Percentiles rank a stretch among this genome's conserved stretches.
These are phyloP conservation scores for Cotesia congregata DNA, from an alignment of 2,888 invertebrate species.

Conservation along the genomic window DNA sequence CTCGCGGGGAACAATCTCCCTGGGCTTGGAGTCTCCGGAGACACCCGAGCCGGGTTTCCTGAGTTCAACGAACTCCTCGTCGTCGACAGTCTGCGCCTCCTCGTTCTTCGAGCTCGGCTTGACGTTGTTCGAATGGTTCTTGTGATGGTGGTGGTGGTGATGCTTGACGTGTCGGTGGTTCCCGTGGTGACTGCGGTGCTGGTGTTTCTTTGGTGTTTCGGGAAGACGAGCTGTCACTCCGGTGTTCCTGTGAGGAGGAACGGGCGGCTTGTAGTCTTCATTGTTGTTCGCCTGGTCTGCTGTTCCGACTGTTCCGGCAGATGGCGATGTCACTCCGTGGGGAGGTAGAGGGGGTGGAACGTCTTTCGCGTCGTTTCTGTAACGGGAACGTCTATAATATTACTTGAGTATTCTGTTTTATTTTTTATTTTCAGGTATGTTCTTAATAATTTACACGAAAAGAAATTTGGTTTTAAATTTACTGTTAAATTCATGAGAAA, in stretches of 20 bases:
- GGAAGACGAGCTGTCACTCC: constrained; percentile 73
- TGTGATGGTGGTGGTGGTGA: constrained; percentile 49
- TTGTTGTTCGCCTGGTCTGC: constrained; percentile 57
- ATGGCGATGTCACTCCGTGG: constrained; percentile 63
- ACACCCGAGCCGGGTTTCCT: constrained; percentile 59
- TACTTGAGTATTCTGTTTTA: too few relatives aligned
- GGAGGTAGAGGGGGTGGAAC: constrained; percentile 73
- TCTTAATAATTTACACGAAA: too few relatives aligned
- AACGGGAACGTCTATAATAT: constrained; percentile 42
- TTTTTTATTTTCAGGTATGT: too few relatives aligned
- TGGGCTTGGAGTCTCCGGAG: constrained; percentile 55
- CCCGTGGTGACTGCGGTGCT: constrained; percentile 55
- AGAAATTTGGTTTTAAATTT: too few relatives aligned
- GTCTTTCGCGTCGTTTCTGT: constrained; percentile 64
- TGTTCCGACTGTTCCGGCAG: background rate
- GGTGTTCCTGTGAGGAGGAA: constrained; percentile 87
- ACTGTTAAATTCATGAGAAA: too few relatives aligned
- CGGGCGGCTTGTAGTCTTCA: constrained; percentile 83
- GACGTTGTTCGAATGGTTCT: constrained; percentile 42
- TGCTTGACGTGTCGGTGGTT: constrained; percentile 48
- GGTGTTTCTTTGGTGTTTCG: constrained; percentile 67
- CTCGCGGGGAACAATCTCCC: constrained; percentile 68
- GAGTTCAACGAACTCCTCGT: constrained; percentile 64
- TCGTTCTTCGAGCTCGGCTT: constrained; percentile 41
- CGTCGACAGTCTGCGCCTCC: constrained; percentile 51